Conservation (phyloP, 2,113 vertebrate species). For the Lepus americanus region DNA sequence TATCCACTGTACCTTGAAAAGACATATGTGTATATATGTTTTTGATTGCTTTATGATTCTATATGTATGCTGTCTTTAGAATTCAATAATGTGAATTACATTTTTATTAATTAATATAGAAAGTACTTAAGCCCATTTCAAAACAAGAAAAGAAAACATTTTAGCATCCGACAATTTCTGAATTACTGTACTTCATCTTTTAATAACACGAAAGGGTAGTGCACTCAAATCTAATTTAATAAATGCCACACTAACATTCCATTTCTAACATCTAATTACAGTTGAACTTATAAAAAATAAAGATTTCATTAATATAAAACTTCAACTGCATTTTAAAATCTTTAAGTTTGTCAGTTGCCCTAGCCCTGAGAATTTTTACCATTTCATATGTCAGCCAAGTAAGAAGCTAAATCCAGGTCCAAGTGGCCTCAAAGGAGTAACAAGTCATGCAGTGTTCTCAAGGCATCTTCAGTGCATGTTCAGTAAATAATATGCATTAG, state of each 20-base stretch:
- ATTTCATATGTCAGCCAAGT: neutral
- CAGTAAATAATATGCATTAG: accelerated
- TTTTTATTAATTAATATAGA: constrained; percentile 16
- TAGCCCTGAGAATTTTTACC: neutral
- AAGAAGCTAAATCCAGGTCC: neutral
- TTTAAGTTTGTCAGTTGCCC: neutral
- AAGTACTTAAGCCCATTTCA: neutral
- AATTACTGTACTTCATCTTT: constrained; percentile 22
- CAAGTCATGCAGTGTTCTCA: neutral
- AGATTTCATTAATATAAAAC: neutral
- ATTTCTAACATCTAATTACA: neutral
- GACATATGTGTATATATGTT: neutral
- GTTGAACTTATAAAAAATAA: constrained; percentile 2
- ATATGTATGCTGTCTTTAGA: neutral
- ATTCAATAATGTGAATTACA: neutral
- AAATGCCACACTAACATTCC: neutral
- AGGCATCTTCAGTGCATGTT: neutral
- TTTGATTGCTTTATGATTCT: neutral
- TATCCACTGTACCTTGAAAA: neutral
- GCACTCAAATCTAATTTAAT: constrained; percentile 47
- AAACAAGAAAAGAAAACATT: constrained; percentile 1
- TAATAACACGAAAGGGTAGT: neutral
- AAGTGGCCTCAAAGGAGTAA: neutral
- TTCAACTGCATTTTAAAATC: neutral
- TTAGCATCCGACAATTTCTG: constrained; percentile 28